Evolutionary conservation across 2,888 invertebrate species (phyloP).

Genomic region (Cerastis rubricosa): DNA sequence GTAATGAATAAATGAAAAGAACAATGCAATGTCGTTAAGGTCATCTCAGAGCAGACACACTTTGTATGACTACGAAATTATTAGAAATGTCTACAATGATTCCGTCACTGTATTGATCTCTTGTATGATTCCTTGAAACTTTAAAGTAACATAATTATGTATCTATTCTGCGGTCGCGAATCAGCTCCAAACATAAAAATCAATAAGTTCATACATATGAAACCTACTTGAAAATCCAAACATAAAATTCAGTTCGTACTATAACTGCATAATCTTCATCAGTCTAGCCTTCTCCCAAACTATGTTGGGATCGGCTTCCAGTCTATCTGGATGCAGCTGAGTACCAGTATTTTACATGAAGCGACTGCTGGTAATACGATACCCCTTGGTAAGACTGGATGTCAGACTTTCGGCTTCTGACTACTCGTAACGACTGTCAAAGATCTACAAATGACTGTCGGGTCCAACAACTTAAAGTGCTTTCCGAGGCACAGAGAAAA

Average conservation of each 20-base stretch:
- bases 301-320: too few relatives aligned
- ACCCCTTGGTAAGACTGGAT: too few relatives aligned
- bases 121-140: background rate
- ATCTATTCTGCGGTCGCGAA: background rate
- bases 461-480: too few relatives aligned
- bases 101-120: background rate
- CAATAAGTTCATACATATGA: background rate
- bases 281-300: too few relatives aligned
- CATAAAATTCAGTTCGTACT: background rate
- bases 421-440: too few relatives aligned
- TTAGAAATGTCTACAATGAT: background rate
- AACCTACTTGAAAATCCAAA: background rate
- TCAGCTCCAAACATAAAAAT: background rate
- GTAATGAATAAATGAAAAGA: slow-evolving; percentile 29
- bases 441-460: too few relatives aligned
- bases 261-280: background rate
- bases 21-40: slow-evolving; percentile 46
- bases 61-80: background rate
- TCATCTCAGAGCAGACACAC: background rate
- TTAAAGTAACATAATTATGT: background rate
- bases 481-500: too few relatives aligned
- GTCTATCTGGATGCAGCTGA: too few relatives aligned
- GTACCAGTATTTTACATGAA: too few relatives aligned
- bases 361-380: too few relatives aligned
- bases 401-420: too few relatives aligned